Base-by-base conservation (phyloP, 2,888 invertebrate genomes). In the Drosophila paucipuncta region DNA sequence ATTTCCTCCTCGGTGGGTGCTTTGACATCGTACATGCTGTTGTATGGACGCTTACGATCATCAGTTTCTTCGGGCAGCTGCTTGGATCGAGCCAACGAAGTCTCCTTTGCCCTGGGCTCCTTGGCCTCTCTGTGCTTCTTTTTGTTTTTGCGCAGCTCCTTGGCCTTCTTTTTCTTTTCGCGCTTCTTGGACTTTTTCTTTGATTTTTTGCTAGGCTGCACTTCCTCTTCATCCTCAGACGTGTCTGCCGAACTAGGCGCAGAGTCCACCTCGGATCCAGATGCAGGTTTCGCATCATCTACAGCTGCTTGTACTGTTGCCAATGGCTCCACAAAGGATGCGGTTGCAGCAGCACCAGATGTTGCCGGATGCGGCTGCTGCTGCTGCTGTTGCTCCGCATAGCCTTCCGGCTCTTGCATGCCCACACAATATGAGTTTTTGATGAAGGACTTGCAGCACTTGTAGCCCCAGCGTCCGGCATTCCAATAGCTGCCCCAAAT, bases 401-500 rank as follows among this genome's bases (percentile, higher is more conserved):
- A 80, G 16, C 73, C 79, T 58, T 91, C 92, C 2, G 78, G 85
- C 28, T 86, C 90, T 61, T 84, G 92, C 79, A 82, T 88, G 72
- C 76, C 91, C 30, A 92, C 90, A 58, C 92, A 93, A 61, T 93
- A 93, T 0, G 93, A 93, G 65, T 92, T 92, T 69, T 92, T 91
- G 52, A 99, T 95, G 76, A 97, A 96, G 0, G 98, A 98, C 92
- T 98, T 96, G 93, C 99, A 99, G 91, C 99, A 99, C 91, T 97
- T 97, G 94, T 96, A 99, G 0, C 99, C 99, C 99, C 99, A 99
- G 73, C 95, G 95, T 0, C 98, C 98, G 60, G 96, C 96, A 83
- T 95, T 95, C 99, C 99, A 99, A 93, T 95, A 99, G 0, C 99
- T 99, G 5, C 99, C 99, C 97, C 98, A 99, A 9, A 99, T 97